phyloP scores from a whole-genome alignment of 2,888 invertebrate species.

The Parascotia fuliginaria region DNA sequence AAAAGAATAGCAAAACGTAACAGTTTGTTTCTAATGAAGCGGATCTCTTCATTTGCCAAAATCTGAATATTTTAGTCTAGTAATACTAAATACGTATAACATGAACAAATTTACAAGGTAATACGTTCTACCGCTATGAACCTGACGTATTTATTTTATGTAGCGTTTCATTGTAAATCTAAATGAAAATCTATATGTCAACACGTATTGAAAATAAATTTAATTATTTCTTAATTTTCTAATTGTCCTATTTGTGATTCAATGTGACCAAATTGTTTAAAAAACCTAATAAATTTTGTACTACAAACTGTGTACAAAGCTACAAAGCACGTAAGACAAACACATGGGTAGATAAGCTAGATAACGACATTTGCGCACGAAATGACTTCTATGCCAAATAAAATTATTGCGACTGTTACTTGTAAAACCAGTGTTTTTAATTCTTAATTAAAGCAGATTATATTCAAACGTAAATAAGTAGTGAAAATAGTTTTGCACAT shows the following conservation, averaged over 20 bases:
- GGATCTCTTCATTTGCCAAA: slow-evolving; percentile 27
- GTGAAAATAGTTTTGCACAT: slow-evolving; percentile 5
- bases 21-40: slow-evolving; percentile 32
- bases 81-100: slow-evolving; percentile 15
- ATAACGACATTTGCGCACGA: slow-evolving; percentile 2
- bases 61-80: slow-evolving; percentile 10
- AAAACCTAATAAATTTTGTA: neutral
- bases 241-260: neutral
- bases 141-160: no score
- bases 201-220: neutral
- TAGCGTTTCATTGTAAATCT: no score
- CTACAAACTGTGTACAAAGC: no score
- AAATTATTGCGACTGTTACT: slow-evolving; percentile 42
- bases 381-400: slow-evolving; percentile 39
- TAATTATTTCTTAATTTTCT: neutral
- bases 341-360: no score
- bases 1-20: no score
- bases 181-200: no score
- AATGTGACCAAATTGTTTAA: neutral
- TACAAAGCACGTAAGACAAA: no score
- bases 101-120: neutral
- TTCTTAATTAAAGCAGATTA: slow-evolving; percentile 24
- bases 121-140: neutral
- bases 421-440: slow-evolving; percentile 9
- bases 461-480: slow-evolving; percentile 19